A percentile compares a stretch with the other conserved stretches of the same genome.
Evolutionary conservation across 2,113 vertebrate species (phyloP).

Genomic region (Acinonyx jubatus): DNA sequence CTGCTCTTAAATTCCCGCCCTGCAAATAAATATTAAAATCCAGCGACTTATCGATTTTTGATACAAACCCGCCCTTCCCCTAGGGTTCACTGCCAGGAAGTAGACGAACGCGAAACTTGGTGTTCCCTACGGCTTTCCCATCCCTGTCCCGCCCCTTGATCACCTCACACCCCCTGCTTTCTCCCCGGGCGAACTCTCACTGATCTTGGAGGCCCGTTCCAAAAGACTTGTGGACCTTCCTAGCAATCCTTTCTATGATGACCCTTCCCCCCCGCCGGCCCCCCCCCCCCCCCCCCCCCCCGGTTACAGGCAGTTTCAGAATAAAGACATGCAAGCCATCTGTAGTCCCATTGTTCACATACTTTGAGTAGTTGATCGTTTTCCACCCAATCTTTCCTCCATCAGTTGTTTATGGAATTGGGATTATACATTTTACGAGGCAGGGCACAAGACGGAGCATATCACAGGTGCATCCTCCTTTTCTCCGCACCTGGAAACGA

Average conservation of each 20-base stretch:
- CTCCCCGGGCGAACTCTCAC: background rate
- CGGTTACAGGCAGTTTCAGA: background rate
- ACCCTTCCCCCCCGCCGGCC: no score
- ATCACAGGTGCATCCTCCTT: background rate
- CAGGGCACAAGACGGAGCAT: background rate
- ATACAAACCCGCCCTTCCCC: background rate
- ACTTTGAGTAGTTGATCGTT: conserved; percentile 1
- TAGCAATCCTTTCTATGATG: background rate
- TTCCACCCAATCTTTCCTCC: background rate
- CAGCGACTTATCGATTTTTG: background rate
- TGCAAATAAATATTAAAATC: conserved; percentile 9
- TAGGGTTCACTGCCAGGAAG: background rate
- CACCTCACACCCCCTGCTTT: background rate
- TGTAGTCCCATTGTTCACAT: background rate
- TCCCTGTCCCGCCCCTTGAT: background rate
- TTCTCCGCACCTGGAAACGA: background rate
- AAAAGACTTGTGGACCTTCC: background rate
- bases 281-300: background rate
- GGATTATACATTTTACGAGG: background rate
- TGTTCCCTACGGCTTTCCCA: background rate
- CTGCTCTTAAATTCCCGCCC: background rate
- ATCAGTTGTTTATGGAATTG: background rate
- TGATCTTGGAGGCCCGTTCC: background rate
- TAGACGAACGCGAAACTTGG: background rate
- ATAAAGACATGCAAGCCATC: background rate